Conservation (phyloP, 1,140 invertebrate species). For the Notospermus geniculatus region DNA sequence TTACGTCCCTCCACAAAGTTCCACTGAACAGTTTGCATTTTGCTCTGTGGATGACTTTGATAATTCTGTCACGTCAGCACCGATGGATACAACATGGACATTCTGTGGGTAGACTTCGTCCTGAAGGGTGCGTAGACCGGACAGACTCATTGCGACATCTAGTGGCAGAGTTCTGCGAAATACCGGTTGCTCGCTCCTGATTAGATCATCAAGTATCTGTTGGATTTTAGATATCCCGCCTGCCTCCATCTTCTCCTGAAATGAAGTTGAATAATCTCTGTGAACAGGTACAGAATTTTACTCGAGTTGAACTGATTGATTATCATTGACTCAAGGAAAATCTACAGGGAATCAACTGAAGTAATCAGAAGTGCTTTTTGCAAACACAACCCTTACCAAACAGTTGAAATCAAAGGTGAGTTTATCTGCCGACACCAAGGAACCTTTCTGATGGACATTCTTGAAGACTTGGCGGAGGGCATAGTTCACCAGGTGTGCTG, state of each 20-base stretch:
- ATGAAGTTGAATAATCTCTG: neutral
- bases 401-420: conserved; percentile 66
- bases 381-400: conserved; percentile 27
- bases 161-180: conserved; percentile 62
- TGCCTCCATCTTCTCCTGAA: neutral
- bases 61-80: conserved; percentile 5
- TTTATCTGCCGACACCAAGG: conserved; percentile 62
- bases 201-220: conserved; percentile 62
- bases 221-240: conserved; percentile 59
- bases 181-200: conserved; percentile 60
- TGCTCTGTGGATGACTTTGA: conserved; percentile 66
- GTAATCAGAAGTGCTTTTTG: too few relatives aligned
- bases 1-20: conserved; percentile 86
- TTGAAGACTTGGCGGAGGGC: conserved; percentile 65
- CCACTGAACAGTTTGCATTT: conserved; percentile 62
- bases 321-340: too few relatives aligned
- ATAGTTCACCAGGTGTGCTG: conserved; percentile 77
- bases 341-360: too few relatives aligned
- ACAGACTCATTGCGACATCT: conserved; percentile 62
- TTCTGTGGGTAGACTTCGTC: conserved; percentile 61
- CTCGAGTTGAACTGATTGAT: too few relatives aligned
- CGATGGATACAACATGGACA: conserved; percentile 30
- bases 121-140: conserved; percentile 67
- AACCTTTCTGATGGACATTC: conserved; percentile 66
- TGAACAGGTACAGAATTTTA: too few relatives aligned